A percentile compares a stretch with the other conserved stretches of the same genome.
Conservation (phyloP, 2,888 invertebrate species). For the Erynnis tages region DNA sequence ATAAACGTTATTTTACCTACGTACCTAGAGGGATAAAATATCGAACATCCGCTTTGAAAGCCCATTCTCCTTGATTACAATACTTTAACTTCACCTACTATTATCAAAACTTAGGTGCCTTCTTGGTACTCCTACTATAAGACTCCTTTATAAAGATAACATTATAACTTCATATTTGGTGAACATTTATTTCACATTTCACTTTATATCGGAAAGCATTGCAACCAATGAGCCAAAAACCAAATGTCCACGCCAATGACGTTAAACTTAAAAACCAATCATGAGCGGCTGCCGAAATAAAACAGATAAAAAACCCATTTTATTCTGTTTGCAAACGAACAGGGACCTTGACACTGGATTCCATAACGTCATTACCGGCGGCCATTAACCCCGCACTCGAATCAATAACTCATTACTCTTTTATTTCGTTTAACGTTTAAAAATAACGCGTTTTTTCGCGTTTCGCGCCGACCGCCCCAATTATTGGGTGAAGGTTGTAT, state of each 20-base stretch:
- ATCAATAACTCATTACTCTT: constrained; percentile 63
- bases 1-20: too few species aligned
- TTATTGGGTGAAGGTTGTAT: constrained; percentile 57
- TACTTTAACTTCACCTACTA: too few species aligned
- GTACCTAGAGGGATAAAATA: too few species aligned
- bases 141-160: too few species aligned
- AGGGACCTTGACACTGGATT: constrained; percentile 46
- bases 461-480: constrained; percentile 48
- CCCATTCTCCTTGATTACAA: too few species aligned
- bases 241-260: not conserved
- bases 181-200: too few species aligned
- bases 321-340: constrained; percentile 27
- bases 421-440: constrained; percentile 57
- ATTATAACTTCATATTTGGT: too few species aligned
- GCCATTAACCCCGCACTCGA: constrained; percentile 48
- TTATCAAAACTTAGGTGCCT: too few species aligned
- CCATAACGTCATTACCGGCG: constrained; percentile 46
- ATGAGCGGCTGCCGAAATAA: constrained; percentile 16
- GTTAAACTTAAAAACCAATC: constrained; percentile 22
- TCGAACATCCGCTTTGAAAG: too few species aligned
- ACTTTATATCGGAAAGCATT: too few species aligned
- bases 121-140: too few species aligned
- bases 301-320: constrained; percentile 26
- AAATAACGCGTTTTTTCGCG: constrained; percentile 56
- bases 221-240: not conserved